These are phyloP conservation scores for Rhyzopertha dominica DNA, from an alignment of 1,140 invertebrate genomes.

Conservation along the genomic window DNA sequence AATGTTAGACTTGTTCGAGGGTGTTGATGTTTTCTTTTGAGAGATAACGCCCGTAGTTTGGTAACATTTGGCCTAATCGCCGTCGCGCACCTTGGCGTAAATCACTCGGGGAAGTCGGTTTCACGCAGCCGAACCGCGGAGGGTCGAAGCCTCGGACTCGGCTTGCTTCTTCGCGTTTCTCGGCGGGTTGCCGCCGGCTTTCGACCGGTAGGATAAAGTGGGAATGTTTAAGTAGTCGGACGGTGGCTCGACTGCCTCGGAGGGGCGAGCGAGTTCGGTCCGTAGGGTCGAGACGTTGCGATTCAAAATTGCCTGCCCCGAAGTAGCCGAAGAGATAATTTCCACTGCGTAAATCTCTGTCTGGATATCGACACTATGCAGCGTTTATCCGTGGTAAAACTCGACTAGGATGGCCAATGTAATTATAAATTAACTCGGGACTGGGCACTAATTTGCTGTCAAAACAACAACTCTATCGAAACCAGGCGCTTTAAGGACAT, in stretches of 20 bases:
- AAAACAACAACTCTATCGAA: no score
- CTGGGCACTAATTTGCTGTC: constrained; percentile 41
- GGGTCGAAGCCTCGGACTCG: not conserved
- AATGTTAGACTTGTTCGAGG: constrained; percentile 37
- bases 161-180: constrained; percentile 7
- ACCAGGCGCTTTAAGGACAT: no score
- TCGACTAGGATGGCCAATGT: constrained; percentile 35
- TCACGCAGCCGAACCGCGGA: not conserved
- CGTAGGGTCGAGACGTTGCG: no score
- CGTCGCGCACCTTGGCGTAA: constrained; percentile 31
- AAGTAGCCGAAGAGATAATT: constrained; percentile 34
- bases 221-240: constrained; percentile 33
- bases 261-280: no score
- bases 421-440: constrained; percentile 40
- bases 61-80: constrained; percentile 38
- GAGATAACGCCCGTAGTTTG: constrained; percentile 34
- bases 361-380: constrained; percentile 35
- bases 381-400: constrained; percentile 40
- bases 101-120: constrained; percentile 19
- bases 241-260: no score
- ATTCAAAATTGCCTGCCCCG: no score
- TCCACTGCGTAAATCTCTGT: constrained; percentile 39
- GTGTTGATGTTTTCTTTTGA: constrained; percentile 31
- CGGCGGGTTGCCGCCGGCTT: constrained; percentile 27
- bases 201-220: constrained; percentile 33